These are phyloP conservation scores for Aurelia aurita complex sp. Pacific DNA, from an alignment of 30 jellyfish, hydroid and myxozoan species.

Conservation along the genomic window DNA sequence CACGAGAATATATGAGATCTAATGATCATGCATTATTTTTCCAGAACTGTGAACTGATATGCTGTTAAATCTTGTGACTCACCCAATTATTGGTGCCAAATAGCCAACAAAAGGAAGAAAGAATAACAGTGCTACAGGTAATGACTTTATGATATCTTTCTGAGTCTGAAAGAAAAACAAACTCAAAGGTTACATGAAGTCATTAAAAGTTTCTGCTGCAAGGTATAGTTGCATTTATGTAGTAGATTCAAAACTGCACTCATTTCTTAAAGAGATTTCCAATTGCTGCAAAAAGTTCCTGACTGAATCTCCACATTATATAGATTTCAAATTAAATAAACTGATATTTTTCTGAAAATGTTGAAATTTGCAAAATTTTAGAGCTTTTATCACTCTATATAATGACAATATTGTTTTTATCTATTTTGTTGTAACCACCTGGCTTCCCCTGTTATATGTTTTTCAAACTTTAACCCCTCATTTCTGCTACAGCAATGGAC, in stretches of 20 bases:
- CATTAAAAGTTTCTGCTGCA: too few species aligned
- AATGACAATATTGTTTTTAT: background rate
- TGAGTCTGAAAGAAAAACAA: constrained; percentile 62
- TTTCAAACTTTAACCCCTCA: too few species aligned
- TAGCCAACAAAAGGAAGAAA: constrained; percentile 88
- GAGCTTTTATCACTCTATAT: background rate
- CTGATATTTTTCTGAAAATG: too few species aligned
- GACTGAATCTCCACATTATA: too few species aligned
- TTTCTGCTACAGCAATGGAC: too few species aligned
- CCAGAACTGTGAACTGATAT: too few species aligned
- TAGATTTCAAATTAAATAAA: too few species aligned
- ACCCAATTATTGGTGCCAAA: constrained; percentile 95
- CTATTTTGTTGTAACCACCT: background rate
- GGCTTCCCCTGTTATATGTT: background rate
- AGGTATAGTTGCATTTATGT: too few species aligned
- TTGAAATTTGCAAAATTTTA: constrained; percentile 2
- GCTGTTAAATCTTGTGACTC: background rate
- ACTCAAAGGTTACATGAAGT: background rate
- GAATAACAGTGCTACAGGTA: constrained; percentile 81
- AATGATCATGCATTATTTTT: too few species aligned
- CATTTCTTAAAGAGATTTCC: too few species aligned
- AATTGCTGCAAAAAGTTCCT: too few species aligned
- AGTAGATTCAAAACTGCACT: too few species aligned
- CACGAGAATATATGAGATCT: background rate
- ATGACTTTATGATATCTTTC: constrained; percentile 84